Conservation (phyloP, 1,140 invertebrate species). For the Gerris buenoi region DNA sequence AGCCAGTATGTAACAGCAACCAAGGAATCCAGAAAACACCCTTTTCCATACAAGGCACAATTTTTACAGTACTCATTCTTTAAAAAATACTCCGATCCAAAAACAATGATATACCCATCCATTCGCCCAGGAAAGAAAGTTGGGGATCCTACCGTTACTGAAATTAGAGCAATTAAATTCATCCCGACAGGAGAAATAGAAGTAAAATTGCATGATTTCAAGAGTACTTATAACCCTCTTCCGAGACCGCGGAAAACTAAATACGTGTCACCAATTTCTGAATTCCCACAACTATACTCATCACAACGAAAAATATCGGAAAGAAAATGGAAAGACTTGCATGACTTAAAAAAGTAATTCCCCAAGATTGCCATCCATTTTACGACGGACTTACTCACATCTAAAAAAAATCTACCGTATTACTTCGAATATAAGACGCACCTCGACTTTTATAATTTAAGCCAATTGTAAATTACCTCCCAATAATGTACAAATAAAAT, state of each 20-base stretch:
- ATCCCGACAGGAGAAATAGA: not conserved
- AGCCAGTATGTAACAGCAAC: not conserved
- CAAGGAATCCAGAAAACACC: not conserved
- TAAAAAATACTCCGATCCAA: not conserved
- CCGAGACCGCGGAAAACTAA: not conserved
- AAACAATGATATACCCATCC: not conserved
- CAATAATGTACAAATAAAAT: no score
- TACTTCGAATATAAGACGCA: no score
- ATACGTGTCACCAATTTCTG: not conserved
- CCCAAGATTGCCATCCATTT: not conserved
- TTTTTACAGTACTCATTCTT: not conserved
- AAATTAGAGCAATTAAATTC: not conserved
- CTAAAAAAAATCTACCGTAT: no score
- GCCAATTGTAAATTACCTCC: no score
- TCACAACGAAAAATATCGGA: not conserved
- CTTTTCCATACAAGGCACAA: not conserved
- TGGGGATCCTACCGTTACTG: not conserved
- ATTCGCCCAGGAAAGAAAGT: not conserved
- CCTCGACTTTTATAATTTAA: no score
- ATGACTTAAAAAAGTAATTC: not conserved
- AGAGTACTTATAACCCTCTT: not conserved
- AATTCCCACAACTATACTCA: not conserved
- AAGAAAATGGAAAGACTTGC: not conserved
- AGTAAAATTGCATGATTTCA: not conserved
- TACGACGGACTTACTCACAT: not conserved